Base-by-base conservation (phyloP, 2,797 vertebrate species). In the Huso huso region DNA sequence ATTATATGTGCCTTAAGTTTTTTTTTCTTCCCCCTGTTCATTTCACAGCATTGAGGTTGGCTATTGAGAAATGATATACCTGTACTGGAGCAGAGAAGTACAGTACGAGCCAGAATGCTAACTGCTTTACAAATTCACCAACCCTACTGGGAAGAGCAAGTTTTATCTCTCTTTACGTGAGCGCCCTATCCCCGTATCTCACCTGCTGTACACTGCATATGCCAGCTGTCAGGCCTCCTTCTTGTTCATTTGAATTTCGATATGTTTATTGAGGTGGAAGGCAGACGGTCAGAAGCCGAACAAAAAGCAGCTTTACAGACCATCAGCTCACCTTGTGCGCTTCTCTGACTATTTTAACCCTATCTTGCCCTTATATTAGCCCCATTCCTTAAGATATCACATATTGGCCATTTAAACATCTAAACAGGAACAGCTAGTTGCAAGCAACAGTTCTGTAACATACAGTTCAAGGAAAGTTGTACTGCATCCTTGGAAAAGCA, bases 191-290 rank as follows among this genome's bases (percentile, higher is more conserved):
- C 53, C 23, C 75, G 74, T 75, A 77, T 49, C 82, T 87, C 84
- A 86, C 82, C 87, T 86, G 85, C 84, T 81, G 81, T 78, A 75
- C 76, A 73, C 73, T 53, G 75, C 81, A 73, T 72, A 78, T 77
- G 81, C 77, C 84, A 87, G 82, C 86, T 87, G 86, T 80, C 82
- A 82, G 50, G 60, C 67, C 70, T 66, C 75, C n/a, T 55, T 79
- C 76, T 79, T 78, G 78, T 80, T 74, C 68, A 65, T 15, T 64
- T 73, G 73, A 73, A 79, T 80, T 71, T 77, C 69, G 76, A 79
- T 73, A 75, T 73, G 72, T 73, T 71, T 72, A 71, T 68, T 70
- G 58, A 67, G 67, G 59, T 77, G 74, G 78, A 81, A 84, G 71
- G 67, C 57, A 11, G 65, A 55, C 61, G 66, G 61, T 55, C 67